Evolutionary conservation across 2,888 invertebrate genomes (phyloP).

Genomic region (Leptopilina drosophilae): DNA sequence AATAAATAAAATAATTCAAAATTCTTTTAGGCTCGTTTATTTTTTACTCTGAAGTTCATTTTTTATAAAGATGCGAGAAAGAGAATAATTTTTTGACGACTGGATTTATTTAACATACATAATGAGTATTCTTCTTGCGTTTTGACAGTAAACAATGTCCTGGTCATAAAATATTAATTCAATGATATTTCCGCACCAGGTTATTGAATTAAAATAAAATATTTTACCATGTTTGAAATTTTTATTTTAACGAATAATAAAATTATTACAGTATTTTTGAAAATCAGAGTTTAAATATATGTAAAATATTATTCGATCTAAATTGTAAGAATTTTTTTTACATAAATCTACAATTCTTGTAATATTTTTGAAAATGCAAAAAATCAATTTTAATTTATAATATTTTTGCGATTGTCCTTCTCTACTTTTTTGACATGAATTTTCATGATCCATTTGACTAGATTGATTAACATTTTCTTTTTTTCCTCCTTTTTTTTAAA

Average conservation of each 20-base stretch:
- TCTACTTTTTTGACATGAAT: not conserved
- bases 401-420: not conserved
- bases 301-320: too few relatives aligned
- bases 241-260: not conserved
- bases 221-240: not conserved
- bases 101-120: not conserved
- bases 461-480: too few relatives aligned
- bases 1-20: too few relatives aligned
- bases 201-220: not conserved
- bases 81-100: not conserved
- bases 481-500: not conserved
- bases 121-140: slow-evolving; percentile 34
- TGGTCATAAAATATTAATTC: slow-evolving; percentile 16
- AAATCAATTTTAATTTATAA: not conserved
- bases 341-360: too few relatives aligned
- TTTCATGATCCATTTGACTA: not conserved
- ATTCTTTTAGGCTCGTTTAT: not conserved
- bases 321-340: too few relatives aligned
- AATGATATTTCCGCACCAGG: slow-evolving; percentile 6
- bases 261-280: too few relatives aligned
- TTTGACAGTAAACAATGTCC: not conserved
- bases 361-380: too few relatives aligned
- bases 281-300: too few relatives aligned
- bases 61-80: too few relatives aligned
- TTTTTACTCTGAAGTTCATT: too few relatives aligned